These are phyloP conservation scores for Andrena trimmerana DNA, from an alignment of 2,888 invertebrate genomes.

Conservation along the genomic window DNA sequence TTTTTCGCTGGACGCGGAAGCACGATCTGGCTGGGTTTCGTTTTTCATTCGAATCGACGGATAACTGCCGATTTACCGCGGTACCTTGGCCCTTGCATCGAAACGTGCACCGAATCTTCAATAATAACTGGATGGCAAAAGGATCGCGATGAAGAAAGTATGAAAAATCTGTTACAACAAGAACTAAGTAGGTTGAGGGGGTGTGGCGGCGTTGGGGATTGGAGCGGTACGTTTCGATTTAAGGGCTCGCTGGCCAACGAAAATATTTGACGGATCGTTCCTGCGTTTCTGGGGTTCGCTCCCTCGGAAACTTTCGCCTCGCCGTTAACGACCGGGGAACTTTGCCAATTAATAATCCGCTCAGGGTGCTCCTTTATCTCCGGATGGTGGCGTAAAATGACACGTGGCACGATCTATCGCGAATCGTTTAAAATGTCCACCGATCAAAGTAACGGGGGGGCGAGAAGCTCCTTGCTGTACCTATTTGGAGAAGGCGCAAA, in stretches of 20 bases:
- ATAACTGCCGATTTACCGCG: background rate
- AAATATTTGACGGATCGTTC: conserved; percentile 19
- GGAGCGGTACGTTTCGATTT: background rate
- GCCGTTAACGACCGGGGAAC: conserved; percentile 47
- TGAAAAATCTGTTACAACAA: too few species aligned
- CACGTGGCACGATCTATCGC: conserved; percentile 39
- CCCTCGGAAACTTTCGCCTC: conserved; percentile 9
- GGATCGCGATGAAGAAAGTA: too few species aligned
- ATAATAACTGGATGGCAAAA: too few species aligned
- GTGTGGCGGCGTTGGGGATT: background rate
- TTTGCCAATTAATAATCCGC: conserved; percentile 64
- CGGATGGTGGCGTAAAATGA: conserved; percentile 35
- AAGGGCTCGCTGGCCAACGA: background rate
- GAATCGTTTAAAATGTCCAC: conserved; percentile 30
- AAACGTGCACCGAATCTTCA: background rate
- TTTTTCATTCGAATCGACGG: background rate
- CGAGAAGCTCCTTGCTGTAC: conserved; percentile 33
- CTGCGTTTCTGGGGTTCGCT: background rate
- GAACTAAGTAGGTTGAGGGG: too few species aligned
- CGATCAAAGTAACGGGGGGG: conserved; percentile 13
- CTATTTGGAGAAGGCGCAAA: conserved; percentile 23
- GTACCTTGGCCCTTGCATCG: background rate
- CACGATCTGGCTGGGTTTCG: conserved; percentile 66
- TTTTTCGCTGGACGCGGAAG: conserved; percentile 45
- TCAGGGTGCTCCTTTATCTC: conserved; percentile 44